Conservation (phyloP, 2,797 vertebrate genomes). For the Acipenser ruthenus region DNA sequence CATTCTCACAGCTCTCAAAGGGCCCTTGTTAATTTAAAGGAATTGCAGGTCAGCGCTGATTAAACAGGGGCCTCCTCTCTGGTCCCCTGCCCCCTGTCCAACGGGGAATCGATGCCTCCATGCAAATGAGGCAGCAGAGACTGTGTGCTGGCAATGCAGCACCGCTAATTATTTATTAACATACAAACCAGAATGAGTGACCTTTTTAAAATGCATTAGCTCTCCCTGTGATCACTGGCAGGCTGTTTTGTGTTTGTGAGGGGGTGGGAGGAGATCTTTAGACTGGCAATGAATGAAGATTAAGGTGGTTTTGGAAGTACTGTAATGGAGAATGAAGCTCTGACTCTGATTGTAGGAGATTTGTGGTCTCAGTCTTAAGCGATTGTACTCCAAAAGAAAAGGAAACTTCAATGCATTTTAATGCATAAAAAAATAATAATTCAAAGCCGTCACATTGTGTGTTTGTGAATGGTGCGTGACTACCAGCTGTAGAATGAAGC, state of each 20-base stretch:
- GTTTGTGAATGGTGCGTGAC: too few relatives aligned
- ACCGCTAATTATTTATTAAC: conserved; percentile 9
- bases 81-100: neutral
- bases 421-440: too few relatives aligned
- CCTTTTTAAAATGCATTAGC: conserved; percentile 14
- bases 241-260: neutral
- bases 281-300: neutral
- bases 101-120: neutral
- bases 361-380: too few relatives aligned
- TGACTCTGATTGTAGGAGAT: too few relatives aligned
- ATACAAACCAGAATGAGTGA: conserved; percentile 1
- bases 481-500: too few relatives aligned
- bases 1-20: neutral
- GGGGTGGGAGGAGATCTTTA: neutral
- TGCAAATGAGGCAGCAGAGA: neutral
- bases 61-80: neutral
- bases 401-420: too few relatives aligned
- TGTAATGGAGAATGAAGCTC: too few relatives aligned
- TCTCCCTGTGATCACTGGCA: neutral
- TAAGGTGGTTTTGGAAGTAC: too few relatives aligned
- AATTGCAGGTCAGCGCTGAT: conserved; percentile 5
- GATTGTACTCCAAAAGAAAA: too few relatives aligned
- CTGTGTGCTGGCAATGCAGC: neutral
- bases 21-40: neutral
- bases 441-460: too few relatives aligned